phyloP scores from a whole-genome alignment of 2,113 vertebrate species.

The Charina bottae region DNA sequence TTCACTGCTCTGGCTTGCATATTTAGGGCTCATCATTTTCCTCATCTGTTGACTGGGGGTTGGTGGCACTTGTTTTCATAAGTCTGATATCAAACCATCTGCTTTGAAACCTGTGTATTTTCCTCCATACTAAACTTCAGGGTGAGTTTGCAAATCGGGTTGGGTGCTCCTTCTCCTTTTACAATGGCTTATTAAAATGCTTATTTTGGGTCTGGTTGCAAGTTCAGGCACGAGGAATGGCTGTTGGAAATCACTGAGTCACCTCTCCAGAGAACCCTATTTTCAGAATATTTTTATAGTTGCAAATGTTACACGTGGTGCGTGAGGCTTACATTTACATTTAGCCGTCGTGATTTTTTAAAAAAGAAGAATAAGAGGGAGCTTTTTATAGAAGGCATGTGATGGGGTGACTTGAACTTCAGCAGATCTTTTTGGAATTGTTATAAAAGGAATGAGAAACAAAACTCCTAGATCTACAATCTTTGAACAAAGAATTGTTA shows the following conservation, averaged over 20 bases:
- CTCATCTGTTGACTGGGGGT: neutral
- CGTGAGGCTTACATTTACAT: slow-evolving; percentile 46
- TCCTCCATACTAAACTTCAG: rapidly evolving
- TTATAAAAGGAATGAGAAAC: slow-evolving; percentile 15
- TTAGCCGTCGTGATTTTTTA: neutral
- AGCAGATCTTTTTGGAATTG: slow-evolving; percentile 4
- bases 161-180: neutral
- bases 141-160: neutral
- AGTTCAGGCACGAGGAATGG: slow-evolving; percentile 43
- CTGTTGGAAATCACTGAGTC: slow-evolving; percentile 55
- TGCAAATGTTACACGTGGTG: slow-evolving; percentile 20
- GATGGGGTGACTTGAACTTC: slow-evolving; percentile 8
- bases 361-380: neutral
- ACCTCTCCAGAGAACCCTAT: slow-evolving; percentile 60
- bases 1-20: neutral
- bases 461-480: neutral
- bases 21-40: neutral
- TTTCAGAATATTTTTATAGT: slow-evolving; percentile 58
- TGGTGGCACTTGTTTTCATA: neutral
- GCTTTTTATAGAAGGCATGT: slow-evolving; percentile 6
- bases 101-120: neutral
- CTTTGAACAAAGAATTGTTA: neutral
- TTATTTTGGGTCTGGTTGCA: slow-evolving; percentile 46
- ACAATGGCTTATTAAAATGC: slow-evolving; percentile 53
- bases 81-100: neutral